These are phyloP conservation scores for Corythornis madagascariensis DNA, from an alignment of 2,113 vertebrate genomes.

Conservation along the genomic window DNA sequence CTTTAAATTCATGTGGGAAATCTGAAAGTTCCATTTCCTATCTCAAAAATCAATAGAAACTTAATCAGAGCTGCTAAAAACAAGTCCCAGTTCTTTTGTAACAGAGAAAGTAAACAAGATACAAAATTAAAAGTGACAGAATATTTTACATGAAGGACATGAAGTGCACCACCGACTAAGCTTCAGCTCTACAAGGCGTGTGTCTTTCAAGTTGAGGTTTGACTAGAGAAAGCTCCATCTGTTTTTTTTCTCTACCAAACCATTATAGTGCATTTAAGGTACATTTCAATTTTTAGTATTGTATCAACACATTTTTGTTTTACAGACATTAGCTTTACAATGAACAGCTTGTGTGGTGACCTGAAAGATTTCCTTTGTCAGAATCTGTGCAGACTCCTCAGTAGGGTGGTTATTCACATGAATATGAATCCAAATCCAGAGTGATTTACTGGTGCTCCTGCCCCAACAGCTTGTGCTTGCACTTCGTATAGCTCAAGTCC, in stretches of 20 bases:
- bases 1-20: slow-evolving; percentile 80
- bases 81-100: slow-evolving; percentile 74
- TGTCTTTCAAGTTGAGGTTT: slow-evolving; percentile 52
- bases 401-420: background rate
- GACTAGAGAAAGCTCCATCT: slow-evolving; percentile 62
- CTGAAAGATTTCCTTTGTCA: slow-evolving; percentile 13
- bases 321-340: slow-evolving; percentile 34
- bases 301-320: background rate
- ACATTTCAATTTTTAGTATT: background rate
- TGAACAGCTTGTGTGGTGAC: slow-evolving; percentile 45
- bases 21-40: slow-evolving; percentile 77
- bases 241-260: slow-evolving; percentile 41
- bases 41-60: slow-evolving; percentile 80
- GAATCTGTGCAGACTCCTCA: background rate
- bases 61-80: slow-evolving; percentile 80
- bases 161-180: slow-evolving; percentile 46
- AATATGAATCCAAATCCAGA: background rate
- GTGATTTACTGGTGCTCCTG: background rate
- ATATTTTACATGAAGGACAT: slow-evolving; percentile 72
- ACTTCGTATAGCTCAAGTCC: background rate
- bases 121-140: slow-evolving; percentile 79
- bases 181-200: slow-evolving; percentile 11
- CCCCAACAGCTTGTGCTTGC: background rate
- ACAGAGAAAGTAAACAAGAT: slow-evolving; percentile 75
- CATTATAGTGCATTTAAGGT: slow-evolving; percentile 17